Evolutionary conservation across 2,888 invertebrate species (phyloP).

Genomic region (Germaria angustata): DNA sequence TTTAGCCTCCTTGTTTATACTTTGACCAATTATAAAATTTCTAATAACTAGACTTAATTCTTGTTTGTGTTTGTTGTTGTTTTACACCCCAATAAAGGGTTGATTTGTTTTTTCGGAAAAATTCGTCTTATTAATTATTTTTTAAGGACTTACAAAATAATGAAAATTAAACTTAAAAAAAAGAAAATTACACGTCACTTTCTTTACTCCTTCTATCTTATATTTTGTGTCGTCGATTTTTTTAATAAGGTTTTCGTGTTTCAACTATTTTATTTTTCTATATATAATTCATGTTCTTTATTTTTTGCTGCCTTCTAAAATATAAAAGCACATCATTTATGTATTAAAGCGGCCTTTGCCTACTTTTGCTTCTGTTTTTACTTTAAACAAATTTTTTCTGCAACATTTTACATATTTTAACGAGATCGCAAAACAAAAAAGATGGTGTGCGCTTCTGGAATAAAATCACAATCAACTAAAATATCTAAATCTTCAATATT

Average conservation of each 20-base stretch:
- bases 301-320: constrained; percentile 31
- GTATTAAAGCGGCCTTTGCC: constrained; percentile 53
- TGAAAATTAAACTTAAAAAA: constrained; percentile 34
- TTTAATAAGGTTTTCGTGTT: constrained; percentile 50
- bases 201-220: constrained; percentile 15
- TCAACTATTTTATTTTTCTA: constrained; percentile 57
- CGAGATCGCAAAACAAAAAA: background rate
- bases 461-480: too few species aligned
- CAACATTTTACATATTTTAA: background rate
- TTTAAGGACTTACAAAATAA: constrained; percentile 32
- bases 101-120: background rate
- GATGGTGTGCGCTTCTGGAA: too few species aligned
- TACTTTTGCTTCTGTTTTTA: constrained; percentile 36
- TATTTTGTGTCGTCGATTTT: constrained; percentile 25
- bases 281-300: constrained; percentile 41
- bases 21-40: constrained; percentile 35
- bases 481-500: too few species aligned
- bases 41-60: constrained; percentile 22
- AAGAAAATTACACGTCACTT: constrained; percentile 61
- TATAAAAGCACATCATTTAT: constrained; percentile 28
- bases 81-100: constrained; percentile 49
- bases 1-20: constrained; percentile 34
- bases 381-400: background rate
- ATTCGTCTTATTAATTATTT: background rate
- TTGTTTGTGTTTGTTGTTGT: too few species aligned